Percentiles rank a stretch among this genome's conserved stretches.
These are phyloP conservation scores for Acanthopagrus latus DNA, from an alignment of 2,797 vertebrate species.

Conservation along the genomic window DNA sequence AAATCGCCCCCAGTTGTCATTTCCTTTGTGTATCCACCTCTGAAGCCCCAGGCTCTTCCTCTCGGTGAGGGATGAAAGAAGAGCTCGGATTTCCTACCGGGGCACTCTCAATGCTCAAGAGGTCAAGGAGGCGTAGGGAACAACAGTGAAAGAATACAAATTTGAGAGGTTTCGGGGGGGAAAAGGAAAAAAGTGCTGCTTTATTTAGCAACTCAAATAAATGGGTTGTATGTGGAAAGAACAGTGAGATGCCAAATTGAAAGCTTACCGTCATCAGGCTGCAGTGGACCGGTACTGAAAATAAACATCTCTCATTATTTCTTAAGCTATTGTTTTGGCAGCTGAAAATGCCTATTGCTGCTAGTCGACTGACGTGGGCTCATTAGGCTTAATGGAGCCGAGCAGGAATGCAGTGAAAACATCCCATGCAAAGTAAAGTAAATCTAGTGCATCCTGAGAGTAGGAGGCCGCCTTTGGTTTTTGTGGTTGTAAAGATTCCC, in stretches of 20 bases:
- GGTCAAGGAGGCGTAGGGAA: constrained; percentile 51
- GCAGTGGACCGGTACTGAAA: constrained; percentile 27
- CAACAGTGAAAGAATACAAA: constrained; percentile 24
- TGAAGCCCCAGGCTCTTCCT: constrained; percentile 50
- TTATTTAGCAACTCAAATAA: constrained; percentile 38
- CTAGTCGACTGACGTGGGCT: constrained; percentile 46
- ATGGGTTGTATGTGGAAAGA: neutral
- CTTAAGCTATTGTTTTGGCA: constrained; percentile 50
- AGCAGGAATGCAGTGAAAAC: constrained; percentile 55
- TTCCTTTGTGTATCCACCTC: constrained; percentile 50
- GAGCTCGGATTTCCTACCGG: constrained; percentile 53
- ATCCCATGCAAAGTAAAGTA: constrained; percentile 53
- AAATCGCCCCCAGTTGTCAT: constrained; percentile 38
- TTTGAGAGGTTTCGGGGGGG: neutral
- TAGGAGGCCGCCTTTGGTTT: constrained; percentile 59
- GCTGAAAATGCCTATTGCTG: constrained; percentile 50
- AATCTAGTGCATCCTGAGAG: constrained; percentile 58
- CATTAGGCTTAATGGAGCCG: constrained; percentile 71
- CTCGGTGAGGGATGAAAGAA: constrained; percentile 49
- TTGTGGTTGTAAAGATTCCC: constrained; percentile 41
- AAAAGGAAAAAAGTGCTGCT: neutral
- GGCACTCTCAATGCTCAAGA: constrained; percentile 41
- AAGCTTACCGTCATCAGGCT: constrained; percentile 10
- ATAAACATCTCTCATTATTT: constrained; percentile 44
- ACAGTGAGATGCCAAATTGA: constrained; percentile 32